Conservation (phyloP, 2,113 vertebrate species). For the Empidonax alnorum region DNA sequence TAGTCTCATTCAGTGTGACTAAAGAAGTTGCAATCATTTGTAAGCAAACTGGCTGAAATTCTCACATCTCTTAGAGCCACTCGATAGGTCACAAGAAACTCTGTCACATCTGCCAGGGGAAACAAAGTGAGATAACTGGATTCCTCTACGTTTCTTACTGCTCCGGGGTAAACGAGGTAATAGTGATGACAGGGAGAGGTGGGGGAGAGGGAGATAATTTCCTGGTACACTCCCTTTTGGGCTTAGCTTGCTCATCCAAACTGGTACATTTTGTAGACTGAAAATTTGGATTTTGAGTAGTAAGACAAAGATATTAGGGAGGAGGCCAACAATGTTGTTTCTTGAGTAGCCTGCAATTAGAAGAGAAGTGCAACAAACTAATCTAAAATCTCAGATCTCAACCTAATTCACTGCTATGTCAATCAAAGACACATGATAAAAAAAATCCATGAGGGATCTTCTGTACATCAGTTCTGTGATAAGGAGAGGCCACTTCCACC, state of each 20-base stretch:
- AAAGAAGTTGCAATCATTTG: neutral
- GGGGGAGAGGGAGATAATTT: neutral
- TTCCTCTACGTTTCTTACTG: conserved; percentile 1
- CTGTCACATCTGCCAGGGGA: neutral
- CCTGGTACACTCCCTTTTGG: neutral
- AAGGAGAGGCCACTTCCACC: neutral
- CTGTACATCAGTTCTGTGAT: neutral
- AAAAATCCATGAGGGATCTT: neutral
- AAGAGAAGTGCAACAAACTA: neutral
- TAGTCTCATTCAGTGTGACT: neutral
- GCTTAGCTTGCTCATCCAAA: neutral
- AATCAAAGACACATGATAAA: neutral
- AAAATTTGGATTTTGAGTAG: neutral
- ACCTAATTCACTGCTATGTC: neutral
- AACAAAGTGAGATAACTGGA: neutral
- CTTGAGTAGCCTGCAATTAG: neutral
- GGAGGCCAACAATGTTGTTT: neutral
- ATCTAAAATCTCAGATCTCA: neutral
- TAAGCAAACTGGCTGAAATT: neutral
- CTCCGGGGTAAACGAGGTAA: neutral
- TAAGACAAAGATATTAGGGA: neutral
- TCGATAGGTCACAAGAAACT: neutral
- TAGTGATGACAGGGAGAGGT: neutral
- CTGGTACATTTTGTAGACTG: neutral
- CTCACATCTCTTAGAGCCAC: neutral